Evolutionary conservation across 2,797 vertebrate genomes (phyloP).

Genomic region (Paratrypauchen microcephalus): DNA sequence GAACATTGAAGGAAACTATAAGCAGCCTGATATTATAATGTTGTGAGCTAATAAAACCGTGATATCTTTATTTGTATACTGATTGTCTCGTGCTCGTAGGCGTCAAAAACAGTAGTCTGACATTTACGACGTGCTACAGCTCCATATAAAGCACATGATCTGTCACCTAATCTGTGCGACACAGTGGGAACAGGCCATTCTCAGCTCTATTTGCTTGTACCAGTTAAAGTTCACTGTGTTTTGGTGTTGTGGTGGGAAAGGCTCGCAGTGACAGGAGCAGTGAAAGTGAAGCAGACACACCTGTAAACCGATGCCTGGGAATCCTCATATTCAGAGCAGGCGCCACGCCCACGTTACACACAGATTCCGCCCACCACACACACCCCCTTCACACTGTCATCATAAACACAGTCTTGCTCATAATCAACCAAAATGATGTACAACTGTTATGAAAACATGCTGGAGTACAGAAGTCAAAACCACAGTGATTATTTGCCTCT

Average conservation of each 20-base stretch:
- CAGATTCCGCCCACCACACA: background rate
- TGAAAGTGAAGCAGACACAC: slow-evolving; percentile 68
- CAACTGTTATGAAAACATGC: background rate
- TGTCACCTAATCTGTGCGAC: slow-evolving; percentile 8
- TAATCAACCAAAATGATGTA: background rate
- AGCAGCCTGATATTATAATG: background rate
- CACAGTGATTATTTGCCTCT: no score
- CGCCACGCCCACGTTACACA: slow-evolving; percentile 33
- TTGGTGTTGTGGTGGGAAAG: slow-evolving; percentile 53
- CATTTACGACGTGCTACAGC: background rate
- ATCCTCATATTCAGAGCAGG: slow-evolving; percentile 51
- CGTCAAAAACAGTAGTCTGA: background rate
- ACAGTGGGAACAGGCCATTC: slow-evolving; percentile 17
- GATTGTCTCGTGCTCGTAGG: background rate
- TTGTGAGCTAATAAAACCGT: background rate
- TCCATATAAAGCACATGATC: slow-evolving; percentile 1
- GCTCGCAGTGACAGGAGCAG: slow-evolving; percentile 49
- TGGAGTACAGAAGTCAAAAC: background rate
- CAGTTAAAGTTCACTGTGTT: slow-evolving; percentile 44
- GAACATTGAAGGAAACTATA: no score
- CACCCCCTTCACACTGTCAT: background rate
- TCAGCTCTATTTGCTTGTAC: slow-evolving; percentile 42
- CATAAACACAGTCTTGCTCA: no score
- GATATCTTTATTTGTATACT: background rate
- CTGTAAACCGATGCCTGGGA: slow-evolving; percentile 65